These are phyloP conservation scores for Caiman crocodilus DNA, from an alignment of 2,797 vertebrate species.

Conservation along the genomic window DNA sequence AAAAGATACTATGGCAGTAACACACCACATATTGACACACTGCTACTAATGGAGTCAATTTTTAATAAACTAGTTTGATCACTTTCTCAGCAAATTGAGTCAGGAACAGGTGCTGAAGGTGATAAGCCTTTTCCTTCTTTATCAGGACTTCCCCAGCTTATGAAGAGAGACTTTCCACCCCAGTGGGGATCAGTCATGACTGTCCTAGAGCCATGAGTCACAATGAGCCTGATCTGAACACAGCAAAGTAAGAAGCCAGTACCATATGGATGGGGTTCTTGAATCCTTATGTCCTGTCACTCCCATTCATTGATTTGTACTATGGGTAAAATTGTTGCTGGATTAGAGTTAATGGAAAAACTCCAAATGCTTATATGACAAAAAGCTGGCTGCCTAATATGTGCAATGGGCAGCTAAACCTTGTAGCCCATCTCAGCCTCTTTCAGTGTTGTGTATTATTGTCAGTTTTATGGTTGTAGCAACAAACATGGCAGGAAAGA, in stretches of 20 bases:
- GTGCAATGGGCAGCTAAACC: too few species aligned
- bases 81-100: background rate
- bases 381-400: background rate
- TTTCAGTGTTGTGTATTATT: too few species aligned
- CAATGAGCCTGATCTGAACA: background rate
- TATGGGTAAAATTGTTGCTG: background rate
- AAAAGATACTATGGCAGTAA: background rate
- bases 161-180: background rate
- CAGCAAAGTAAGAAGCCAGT: slow-evolving; percentile 16
- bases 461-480: too few species aligned
- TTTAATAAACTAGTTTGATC: background rate
- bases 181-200: background rate
- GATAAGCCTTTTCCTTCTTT: background rate
- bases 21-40: background rate
- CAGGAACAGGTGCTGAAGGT: background rate
- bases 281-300: background rate
- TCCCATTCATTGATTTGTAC: background rate
- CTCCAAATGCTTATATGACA: too few species aligned
- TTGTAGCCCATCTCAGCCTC: too few species aligned
- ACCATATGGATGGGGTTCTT: fast-evolving
- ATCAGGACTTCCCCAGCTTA: slow-evolving; percentile 7
- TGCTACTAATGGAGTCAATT: background rate
- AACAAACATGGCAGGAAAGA: too few species aligned
- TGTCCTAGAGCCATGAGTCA: background rate
- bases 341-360: fast-evolving